Percentiles rank a stretch among this genome's conserved stretches.
phyloP scores from a whole-genome alignment of 2,113 vertebrate genomes.

The Petaurus breviceps region DNA sequence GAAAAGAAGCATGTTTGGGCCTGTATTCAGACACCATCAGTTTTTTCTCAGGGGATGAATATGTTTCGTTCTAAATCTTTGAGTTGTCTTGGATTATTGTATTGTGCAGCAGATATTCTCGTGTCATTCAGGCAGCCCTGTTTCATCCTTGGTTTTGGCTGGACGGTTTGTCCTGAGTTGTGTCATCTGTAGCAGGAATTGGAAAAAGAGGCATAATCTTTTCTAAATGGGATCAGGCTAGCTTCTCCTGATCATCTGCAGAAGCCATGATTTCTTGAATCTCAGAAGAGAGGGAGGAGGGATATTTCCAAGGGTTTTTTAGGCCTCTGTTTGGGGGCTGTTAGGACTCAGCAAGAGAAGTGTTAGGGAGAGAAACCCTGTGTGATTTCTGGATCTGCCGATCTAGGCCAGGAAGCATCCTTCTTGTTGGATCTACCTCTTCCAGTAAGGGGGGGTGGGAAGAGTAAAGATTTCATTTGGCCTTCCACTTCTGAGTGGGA shows the following conservation, averaged over 20 bases:
- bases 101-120: no score
- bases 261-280: neutral
- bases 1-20: no score
- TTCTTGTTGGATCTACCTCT: constrained; percentile 44
- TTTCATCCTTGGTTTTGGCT: constrained; percentile 28
- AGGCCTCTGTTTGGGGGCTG: neutral
- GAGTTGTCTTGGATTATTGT: no score
- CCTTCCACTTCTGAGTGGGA: neutral
- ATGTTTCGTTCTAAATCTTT: no score
- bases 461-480: constrained; percentile 2
- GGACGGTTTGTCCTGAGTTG: neutral
- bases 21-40: no score
- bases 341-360: constrained; percentile 1
- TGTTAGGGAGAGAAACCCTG: constrained; percentile 35
- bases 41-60: no score
- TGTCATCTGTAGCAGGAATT: constrained; percentile 21
- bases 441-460: neutral
- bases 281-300: neutral
- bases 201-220: neutral
- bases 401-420: constrained; percentile 2
- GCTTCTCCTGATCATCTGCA: constrained; percentile 34
- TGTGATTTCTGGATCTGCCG: constrained; percentile 35
- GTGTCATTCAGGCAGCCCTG: neutral
- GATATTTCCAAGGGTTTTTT: constrained; percentile 14
- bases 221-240: constrained; percentile 8